Percentiles rank a stretch among this genome's conserved stretches.
These are phyloP conservation scores for Hypotaenidia okinawae DNA, from an alignment of 2,797 vertebrate species.

Conservation along the genomic window DNA sequence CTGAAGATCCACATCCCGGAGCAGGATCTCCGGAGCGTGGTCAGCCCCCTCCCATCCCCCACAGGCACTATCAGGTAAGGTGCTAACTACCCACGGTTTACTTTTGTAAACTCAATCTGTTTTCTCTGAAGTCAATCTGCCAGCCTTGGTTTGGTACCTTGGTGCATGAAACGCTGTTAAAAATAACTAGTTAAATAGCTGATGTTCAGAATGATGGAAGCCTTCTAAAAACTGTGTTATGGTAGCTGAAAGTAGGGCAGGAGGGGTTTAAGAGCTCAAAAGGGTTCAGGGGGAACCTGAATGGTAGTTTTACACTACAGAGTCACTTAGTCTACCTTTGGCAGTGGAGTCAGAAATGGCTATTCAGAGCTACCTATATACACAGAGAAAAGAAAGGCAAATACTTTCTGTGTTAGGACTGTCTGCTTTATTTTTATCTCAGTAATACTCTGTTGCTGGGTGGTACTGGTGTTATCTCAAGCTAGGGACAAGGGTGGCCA, in stretches of 20 bases:
- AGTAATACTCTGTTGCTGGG: slow-evolving; percentile 53
- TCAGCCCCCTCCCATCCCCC: slow-evolving; percentile 93
- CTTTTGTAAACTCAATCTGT: not conserved
- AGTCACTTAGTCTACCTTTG: slow-evolving; percentile 38
- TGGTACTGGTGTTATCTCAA: slow-evolving; percentile 42
- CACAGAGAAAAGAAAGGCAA: slow-evolving; percentile 26
- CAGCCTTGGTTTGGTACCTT: not conserved
- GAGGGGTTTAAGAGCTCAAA: not conserved
- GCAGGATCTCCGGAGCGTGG: slow-evolving; percentile 89
- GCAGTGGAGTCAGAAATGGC: slow-evolving; percentile 46
- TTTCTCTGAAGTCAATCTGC: not conserved
- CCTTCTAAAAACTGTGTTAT: not conserved
- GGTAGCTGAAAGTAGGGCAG: not conserved
- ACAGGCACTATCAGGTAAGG: slow-evolving; percentile 97
- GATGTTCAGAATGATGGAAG: not conserved
- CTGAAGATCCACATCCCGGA: slow-evolving; percentile 99
- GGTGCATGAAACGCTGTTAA: not conserved
- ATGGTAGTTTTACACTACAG: not conserved
- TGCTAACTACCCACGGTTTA: not conserved
- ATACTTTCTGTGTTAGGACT: slow-evolving; percentile 22
- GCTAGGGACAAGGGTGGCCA: slow-evolving; percentile 18
- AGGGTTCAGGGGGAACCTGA: not conserved
- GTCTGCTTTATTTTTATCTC: slow-evolving; percentile 63
- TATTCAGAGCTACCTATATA: slow-evolving; percentile 7
- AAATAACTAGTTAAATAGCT: not conserved